Evolutionary conservation across 2,113 vertebrate genomes (phyloP), one percentile per base, ranked within the genome.

Genomic region (Malurus cyaneus): DNA sequence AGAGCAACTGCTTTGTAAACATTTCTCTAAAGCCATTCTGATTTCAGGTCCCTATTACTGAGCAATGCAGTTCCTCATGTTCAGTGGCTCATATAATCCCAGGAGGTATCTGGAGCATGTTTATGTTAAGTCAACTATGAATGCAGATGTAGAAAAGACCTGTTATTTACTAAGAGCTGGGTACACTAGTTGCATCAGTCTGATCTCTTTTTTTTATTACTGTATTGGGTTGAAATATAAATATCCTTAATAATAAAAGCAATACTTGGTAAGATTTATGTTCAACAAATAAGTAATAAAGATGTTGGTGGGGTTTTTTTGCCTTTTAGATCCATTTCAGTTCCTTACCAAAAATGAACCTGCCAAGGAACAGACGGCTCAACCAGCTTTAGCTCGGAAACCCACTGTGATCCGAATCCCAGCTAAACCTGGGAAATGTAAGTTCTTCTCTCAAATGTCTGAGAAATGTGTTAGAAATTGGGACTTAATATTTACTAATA

Each of bases 321-420:
- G 86, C 54, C 93, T 95, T 96, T 92, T 96, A 99, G 99, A 98
- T 97, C 94, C 95, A 1, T 93, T 97, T 96, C 98, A 98, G 82
- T 93, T 98, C 80, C 96, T 97, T 20, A 57, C 96, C 54, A 98
- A 98, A 97, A 96, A 93, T 39, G 97, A 97, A 56, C 76, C 85
- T 57, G 94, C 78, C 83, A 97, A 94, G 89, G 96, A 97, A 78
- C 93, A 88, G 89, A 71, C 86, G 15, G 39, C 80, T 94, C 97
- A 92, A 20, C 95, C 89, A 84, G 94, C 91, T 78, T 6, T 97
- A 50, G 91, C 96, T 41, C 98, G 98, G 80, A 99, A 99, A 93
- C 99, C 99, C 57, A 99, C 99, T 76, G 99, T 99, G 92, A 99
- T 99, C 95, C 97, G 98, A 93, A 99, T 99, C 54, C 98, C 99